A percentile compares a stretch with the other conserved stretches of the same genome.
phyloP scores from a whole-genome alignment of 2,113 vertebrate genomes.

The Promerops cafer region DNA sequence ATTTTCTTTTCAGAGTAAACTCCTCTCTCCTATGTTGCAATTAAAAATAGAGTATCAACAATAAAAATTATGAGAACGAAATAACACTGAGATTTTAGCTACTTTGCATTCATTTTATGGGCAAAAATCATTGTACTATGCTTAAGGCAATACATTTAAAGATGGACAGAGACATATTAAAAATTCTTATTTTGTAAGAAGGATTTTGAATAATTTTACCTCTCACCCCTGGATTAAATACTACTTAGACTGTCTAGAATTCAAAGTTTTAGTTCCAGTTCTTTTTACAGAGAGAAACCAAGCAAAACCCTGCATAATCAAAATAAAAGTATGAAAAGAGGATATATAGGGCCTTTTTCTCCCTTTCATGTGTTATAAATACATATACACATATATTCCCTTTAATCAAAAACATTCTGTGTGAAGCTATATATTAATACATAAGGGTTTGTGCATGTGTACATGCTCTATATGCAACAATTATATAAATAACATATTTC shows the following conservation, averaged over 20 bases:
- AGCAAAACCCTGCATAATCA: background rate
- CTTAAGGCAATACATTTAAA: background rate
- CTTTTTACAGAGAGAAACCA: background rate
- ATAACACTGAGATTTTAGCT: background rate
- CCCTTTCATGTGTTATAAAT: background rate
- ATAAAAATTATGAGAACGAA: slow-evolving; percentile 45
- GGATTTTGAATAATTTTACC: background rate
- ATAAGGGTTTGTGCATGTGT: background rate
- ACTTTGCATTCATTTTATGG: background rate
- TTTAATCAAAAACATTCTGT: background rate
- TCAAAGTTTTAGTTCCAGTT: background rate
- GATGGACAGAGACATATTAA: background rate
- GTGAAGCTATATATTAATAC: background rate
- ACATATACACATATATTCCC: background rate
- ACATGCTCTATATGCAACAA: background rate
- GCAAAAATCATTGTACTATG: background rate
- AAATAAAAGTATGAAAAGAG: background rate
- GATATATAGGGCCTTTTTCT: background rate
- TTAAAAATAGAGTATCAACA: slow-evolving; percentile 39
- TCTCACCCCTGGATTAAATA: background rate
- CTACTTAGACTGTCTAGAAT: background rate
- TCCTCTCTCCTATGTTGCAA: slow-evolving; percentile 17
- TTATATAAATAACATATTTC: background rate
- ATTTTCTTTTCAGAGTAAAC: slow-evolving; percentile 35
- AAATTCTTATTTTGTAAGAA: background rate